Conservation (phyloP, 2,888 invertebrate genomes). For the Hemistola chrysoprasaria region DNA sequence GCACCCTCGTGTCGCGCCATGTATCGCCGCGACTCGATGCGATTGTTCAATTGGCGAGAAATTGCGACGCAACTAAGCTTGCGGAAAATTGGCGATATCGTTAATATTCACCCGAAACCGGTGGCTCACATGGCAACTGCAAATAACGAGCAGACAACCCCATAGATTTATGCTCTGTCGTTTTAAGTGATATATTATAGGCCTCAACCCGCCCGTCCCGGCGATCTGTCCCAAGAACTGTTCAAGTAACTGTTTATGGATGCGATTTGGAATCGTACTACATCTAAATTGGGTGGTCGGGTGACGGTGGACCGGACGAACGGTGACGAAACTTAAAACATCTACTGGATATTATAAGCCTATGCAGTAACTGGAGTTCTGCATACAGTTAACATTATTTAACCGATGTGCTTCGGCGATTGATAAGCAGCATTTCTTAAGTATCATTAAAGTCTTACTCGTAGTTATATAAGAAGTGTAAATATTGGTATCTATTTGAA, state of each 20-base stretch:
- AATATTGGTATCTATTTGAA: no score
- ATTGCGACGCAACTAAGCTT: slow-evolving; percentile 79
- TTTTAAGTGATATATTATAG: slow-evolving; percentile 78
- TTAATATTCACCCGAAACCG: slow-evolving; percentile 81
- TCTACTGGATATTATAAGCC: neutral
- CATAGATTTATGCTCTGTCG: slow-evolving; percentile 78
- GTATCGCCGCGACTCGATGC: slow-evolving; percentile 64
- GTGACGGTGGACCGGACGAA: slow-evolving; percentile 31
- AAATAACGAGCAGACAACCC: slow-evolving; percentile 76
- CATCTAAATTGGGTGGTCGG: slow-evolving; percentile 38
- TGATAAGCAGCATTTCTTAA: no score
- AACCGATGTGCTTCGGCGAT: no score
- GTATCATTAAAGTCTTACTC: no score
- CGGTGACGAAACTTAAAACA: slow-evolving; percentile 19
- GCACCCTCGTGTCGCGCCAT: no score
- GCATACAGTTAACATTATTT: no score
- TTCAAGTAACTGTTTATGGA: slow-evolving; percentile 58
- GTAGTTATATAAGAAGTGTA: no score
- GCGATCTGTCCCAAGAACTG: slow-evolving; percentile 59
- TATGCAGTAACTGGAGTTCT: no score
- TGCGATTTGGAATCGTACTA: slow-evolving; percentile 36
- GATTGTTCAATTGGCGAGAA: slow-evolving; percentile 81
- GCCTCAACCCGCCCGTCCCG: slow-evolving; percentile 47
- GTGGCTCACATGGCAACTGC: slow-evolving; percentile 79
- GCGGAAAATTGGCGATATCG: slow-evolving; percentile 81